A percentile compares a stretch with the other conserved stretches of the same genome.
phyloP scores from a whole-genome alignment of 2,888 invertebrate species.

The Dermolepida albohirtum region DNA sequence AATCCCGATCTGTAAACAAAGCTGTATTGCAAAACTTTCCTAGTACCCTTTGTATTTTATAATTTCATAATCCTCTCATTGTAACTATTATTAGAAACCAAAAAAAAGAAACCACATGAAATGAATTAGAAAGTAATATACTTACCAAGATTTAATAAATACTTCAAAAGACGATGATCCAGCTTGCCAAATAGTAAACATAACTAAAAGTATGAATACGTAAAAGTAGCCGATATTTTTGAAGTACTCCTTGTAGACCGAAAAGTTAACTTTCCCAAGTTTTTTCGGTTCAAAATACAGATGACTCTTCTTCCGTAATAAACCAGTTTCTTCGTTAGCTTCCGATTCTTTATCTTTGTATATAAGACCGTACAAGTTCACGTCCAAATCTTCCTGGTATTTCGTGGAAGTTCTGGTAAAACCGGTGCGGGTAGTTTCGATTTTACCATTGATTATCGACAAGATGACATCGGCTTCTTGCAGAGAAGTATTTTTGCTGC shows the following conservation, averaged over 20 bases:
- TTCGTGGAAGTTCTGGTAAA: slow-evolving; percentile 54
- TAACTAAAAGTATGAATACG: slow-evolving; percentile 48
- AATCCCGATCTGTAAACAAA: too few species aligned
- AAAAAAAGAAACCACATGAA: too few species aligned
- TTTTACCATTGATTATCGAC: slow-evolving; percentile 41
- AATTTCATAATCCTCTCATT: too few species aligned
- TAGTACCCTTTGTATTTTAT: too few species aligned
- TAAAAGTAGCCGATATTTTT: slow-evolving; percentile 53
- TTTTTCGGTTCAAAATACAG: slow-evolving; percentile 51
- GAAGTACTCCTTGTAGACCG: slow-evolving; percentile 55
- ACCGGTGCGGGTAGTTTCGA: slow-evolving; percentile 26
- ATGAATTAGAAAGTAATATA: not conserved
- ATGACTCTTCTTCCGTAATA: slow-evolving; percentile 34
- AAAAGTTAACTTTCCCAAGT: slow-evolving; percentile 52
- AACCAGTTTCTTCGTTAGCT: slow-evolving; percentile 22
- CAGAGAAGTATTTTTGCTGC: slow-evolving; percentile 55
- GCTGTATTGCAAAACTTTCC: too few species aligned
- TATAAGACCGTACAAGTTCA: slow-evolving; percentile 33
- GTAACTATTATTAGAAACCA: too few species aligned
- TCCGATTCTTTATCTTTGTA: slow-evolving; percentile 24
- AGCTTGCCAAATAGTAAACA: slow-evolving; percentile 52
- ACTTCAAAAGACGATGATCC: slow-evolving; percentile 36
- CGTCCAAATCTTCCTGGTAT: slow-evolving; percentile 40
- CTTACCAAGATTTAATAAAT: slow-evolving; percentile 43
- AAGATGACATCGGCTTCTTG: slow-evolving; percentile 52